Evolutionary conservation across 2,797 vertebrate genomes (phyloP).

Genomic region (Pristis pectinata): DNA sequence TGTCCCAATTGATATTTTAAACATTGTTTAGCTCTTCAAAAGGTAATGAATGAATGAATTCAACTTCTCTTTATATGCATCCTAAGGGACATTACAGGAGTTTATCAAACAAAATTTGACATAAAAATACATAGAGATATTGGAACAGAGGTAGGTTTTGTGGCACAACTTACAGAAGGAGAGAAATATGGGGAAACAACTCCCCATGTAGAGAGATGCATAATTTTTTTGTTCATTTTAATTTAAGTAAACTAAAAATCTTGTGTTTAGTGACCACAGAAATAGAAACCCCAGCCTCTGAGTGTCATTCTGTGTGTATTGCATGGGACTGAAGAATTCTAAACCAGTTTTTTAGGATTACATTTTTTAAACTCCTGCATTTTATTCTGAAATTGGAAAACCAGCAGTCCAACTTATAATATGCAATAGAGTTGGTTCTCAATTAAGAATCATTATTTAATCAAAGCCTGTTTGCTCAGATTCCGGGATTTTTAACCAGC

Average conservation of each 20-base stretch:
- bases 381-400: neutral
- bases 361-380: neutral
- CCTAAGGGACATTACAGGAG: too few relatives aligned
- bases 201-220: too few relatives aligned
- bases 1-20: neutral
- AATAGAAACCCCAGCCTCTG: neutral
- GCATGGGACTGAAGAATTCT: neutral
- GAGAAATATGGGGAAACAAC: too few relatives aligned
- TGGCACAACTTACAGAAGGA: too few relatives aligned
- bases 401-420: neutral
- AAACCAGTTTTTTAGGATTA: constrained; percentile 3
- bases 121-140: too few relatives aligned
- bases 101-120: too few relatives aligned
- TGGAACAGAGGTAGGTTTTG: too few relatives aligned
- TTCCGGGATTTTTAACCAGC: neutral
- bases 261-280: neutral
- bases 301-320: neutral
- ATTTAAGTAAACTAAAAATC: neutral
- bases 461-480: neutral
- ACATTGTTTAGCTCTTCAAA: neutral
- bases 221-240: neutral
- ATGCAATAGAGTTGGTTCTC: neutral
- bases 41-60: neutral
- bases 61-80: too few relatives aligned
- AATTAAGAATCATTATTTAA: neutral